phyloP scores from a whole-genome alignment of 2,113 vertebrate species.

The Rhineura floridana region DNA sequence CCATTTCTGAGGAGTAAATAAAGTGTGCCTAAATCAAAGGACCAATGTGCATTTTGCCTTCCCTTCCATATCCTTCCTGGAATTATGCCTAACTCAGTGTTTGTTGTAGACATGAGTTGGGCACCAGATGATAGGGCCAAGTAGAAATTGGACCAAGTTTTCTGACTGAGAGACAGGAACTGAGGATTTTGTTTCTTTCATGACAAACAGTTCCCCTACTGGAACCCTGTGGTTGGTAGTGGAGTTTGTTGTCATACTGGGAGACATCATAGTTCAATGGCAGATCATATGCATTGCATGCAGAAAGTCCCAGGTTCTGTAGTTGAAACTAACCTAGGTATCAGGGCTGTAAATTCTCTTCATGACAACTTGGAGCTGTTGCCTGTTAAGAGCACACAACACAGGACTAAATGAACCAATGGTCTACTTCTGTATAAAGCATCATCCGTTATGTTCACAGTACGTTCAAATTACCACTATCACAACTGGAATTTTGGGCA shows the following conservation, averaged over 20 bases:
- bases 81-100: background rate
- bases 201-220: background rate
- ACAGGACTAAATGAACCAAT: background rate
- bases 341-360: background rate
- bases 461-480: background rate
- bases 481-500: background rate
- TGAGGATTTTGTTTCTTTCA: background rate
- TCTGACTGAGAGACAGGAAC: background rate
- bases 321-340: background rate
- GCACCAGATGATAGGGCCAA: background rate
- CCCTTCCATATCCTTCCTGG: background rate
- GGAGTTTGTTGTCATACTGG: background rate
- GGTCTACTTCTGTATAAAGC: background rate
- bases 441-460: background rate
- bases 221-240: background rate
- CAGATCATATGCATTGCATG: background rate
- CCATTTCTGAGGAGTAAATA: background rate
- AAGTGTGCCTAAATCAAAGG: background rate
- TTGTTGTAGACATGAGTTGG: background rate
- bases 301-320: background rate
- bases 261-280: background rate
- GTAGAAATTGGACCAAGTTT: background rate
- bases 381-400: background rate
- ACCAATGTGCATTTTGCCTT: background rate
- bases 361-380: background rate